These are phyloP conservation scores for Drosophila barbarae DNA, from an alignment of 2,888 invertebrate genomes.

Conservation along the genomic window DNA sequence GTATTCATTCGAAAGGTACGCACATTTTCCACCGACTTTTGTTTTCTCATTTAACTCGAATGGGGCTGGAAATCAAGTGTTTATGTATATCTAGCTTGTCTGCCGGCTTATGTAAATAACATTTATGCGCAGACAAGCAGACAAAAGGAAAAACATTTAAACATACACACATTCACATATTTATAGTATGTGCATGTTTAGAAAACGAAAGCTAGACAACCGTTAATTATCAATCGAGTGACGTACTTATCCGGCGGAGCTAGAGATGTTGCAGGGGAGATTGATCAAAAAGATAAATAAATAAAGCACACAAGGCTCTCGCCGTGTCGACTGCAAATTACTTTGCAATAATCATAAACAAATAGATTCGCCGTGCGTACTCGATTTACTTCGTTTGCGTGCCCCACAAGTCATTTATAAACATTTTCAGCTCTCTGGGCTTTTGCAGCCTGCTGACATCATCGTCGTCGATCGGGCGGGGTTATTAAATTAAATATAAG, in stretches of 20 bases:
- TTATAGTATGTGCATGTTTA: slow-evolving; percentile 24
- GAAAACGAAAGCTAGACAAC: slow-evolving; percentile 64
- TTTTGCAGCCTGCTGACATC: slow-evolving; percentile 59
- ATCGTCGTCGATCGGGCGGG: slow-evolving; percentile 49
- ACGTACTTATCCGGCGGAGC: slow-evolving; percentile 41
- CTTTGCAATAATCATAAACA: slow-evolving; percentile 60
- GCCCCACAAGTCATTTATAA: slow-evolving; percentile 28
- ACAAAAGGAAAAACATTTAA: slow-evolving; percentile 10
- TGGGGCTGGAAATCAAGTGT: slow-evolving; percentile 37
- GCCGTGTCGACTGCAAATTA: slow-evolving; percentile 42
- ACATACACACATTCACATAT: slow-evolving; percentile 3
- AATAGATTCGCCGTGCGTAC: slow-evolving; percentile 51
- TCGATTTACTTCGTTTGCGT: slow-evolving; percentile 26
- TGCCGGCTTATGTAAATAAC: slow-evolving; percentile 35
- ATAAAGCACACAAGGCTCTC: slow-evolving; percentile 13
- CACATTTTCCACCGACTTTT: slow-evolving; percentile 26
- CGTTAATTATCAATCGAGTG: slow-evolving; percentile 58
- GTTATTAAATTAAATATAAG: slow-evolving; percentile 52
- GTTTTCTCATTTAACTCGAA: slow-evolving; percentile 23
- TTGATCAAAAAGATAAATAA: slow-evolving; percentile 13
- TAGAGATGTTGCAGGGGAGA: slow-evolving; percentile 18
- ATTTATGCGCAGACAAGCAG: slow-evolving; percentile 20
- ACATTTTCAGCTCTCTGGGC: slow-evolving; percentile 41
- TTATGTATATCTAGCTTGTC: slow-evolving; percentile 32
- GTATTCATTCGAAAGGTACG: slow-evolving; percentile 22